These are phyloP conservation scores for Anoplius nigerrimus DNA, from an alignment of 2,888 invertebrate genomes.

Conservation along the genomic window DNA sequence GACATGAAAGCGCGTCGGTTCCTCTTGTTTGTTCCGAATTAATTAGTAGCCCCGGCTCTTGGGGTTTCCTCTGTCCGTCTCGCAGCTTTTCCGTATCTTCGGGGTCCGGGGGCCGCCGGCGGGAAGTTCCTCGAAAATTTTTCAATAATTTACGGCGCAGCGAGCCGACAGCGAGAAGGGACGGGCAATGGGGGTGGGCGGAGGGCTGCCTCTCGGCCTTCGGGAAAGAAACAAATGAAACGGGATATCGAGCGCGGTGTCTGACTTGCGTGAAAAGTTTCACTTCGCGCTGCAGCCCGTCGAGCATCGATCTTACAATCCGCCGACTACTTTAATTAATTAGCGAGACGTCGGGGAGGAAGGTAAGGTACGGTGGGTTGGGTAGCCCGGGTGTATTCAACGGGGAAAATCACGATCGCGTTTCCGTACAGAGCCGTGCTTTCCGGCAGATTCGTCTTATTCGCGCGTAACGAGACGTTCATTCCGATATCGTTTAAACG, in stretches of 20 bases:
- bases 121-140: constrained; percentile 12
- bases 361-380: background rate
- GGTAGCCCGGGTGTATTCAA: too few relatives aligned
- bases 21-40: too few relatives aligned
- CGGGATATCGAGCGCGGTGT: constrained; percentile 17
- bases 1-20: too few relatives aligned
- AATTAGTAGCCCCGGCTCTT: too few relatives aligned
- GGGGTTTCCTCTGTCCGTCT: too few relatives aligned
- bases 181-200: constrained; percentile 12
- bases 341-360: background rate
- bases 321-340: constrained; percentile 4
- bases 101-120: background rate
- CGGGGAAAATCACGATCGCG: too few relatives aligned
- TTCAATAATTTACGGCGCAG: constrained; percentile 29
- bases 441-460: too few relatives aligned
- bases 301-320: constrained; percentile 3
- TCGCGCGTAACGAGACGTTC: too few relatives aligned
- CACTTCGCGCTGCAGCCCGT: background rate
- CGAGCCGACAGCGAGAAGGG: background rate
- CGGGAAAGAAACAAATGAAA: constrained; percentile 16
- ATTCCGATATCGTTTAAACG: too few relatives aligned
- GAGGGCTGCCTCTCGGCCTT: constrained; percentile 1
- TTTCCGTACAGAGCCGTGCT: too few relatives aligned
- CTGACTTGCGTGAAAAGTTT: constrained; percentile 18
- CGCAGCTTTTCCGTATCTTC: too few relatives aligned